A percentile compares a stretch with the other conserved stretches of the same genome.
These are phyloP conservation scores for Keiferia lycopersicella DNA, from an alignment of 2,888 invertebrate genomes.

Conservation along the genomic window DNA sequence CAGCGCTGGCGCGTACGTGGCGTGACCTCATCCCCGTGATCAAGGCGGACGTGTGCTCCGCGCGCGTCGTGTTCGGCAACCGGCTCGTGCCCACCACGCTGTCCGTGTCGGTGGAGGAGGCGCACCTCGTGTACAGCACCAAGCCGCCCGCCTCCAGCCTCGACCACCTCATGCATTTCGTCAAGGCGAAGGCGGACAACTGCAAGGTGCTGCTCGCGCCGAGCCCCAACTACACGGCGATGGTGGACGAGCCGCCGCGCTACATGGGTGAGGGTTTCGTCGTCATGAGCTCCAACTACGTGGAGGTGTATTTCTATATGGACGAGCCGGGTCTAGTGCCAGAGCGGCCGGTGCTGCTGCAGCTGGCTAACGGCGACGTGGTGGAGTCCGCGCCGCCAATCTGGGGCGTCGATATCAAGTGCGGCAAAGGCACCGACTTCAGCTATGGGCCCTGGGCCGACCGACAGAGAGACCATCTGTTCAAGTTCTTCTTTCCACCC, in stretches of 20 bases:
- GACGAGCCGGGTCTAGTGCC: slow-evolving; percentile 97
- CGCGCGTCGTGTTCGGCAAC: slow-evolving; percentile 97
- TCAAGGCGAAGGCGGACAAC: slow-evolving; percentile 97
- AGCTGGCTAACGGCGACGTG: slow-evolving; percentile 95
- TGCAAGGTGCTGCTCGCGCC: slow-evolving; percentile 97
- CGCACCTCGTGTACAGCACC: slow-evolving; percentile 96
- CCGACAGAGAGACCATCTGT: slow-evolving; percentile 96
- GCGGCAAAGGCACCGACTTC: slow-evolving; percentile 96
- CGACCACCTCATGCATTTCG: slow-evolving; percentile 97
- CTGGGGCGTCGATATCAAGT: slow-evolving; percentile 97
- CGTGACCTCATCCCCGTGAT: slow-evolving; percentile 97
- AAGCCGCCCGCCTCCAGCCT: slow-evolving; percentile 96
- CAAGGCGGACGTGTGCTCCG: slow-evolving; percentile 95
- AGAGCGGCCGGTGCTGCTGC: slow-evolving; percentile 93
- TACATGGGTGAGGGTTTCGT: slow-evolving; percentile 99
- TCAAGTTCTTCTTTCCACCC: slow-evolving; percentile 97
- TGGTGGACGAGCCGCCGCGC: slow-evolving; percentile 95
- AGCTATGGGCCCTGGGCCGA: slow-evolving; percentile 99
- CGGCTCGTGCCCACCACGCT: slow-evolving; percentile 95
- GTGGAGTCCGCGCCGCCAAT: slow-evolving; percentile 96
- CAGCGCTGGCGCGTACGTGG: slow-evolving; percentile 94
- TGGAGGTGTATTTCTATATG: slow-evolving; percentile 98
- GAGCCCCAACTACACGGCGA: slow-evolving; percentile 95
- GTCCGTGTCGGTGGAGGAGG: slow-evolving; percentile 95
- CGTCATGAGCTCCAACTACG: slow-evolving; percentile 95